Evolutionary conservation across 2,797 vertebrate species (phyloP).

Genomic region (Lepus oiostolus): DNA sequence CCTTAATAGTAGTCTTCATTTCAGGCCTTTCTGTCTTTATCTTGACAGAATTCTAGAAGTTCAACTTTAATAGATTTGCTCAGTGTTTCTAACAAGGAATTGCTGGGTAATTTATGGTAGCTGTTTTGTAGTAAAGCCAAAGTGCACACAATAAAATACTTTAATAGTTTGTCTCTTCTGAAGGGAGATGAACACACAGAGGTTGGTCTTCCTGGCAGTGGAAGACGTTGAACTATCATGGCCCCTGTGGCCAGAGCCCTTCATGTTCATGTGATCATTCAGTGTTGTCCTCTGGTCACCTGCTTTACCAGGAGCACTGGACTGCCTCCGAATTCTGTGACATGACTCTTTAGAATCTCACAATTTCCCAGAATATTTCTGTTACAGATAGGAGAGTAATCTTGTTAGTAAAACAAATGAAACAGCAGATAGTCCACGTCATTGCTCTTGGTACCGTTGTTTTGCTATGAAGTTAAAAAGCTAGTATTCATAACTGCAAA

Average conservation of each 20-base stretch:
- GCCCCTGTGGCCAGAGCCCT: neutral
- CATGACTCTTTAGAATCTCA: neutral
- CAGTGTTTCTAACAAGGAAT: conserved; percentile 15
- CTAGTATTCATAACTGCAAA: neutral
- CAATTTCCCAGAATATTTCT: neutral
- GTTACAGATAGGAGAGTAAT: neutral
- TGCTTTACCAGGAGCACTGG: neutral
- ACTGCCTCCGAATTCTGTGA: neutral
- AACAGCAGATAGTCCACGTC: neutral
- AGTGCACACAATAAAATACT: neutral
- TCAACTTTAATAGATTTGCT: neutral
- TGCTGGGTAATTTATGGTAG: neutral
- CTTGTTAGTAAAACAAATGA: neutral
- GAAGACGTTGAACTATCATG: neutral
- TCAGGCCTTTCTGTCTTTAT: neutral
- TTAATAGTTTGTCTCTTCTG: neutral
- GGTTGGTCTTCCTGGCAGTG: neutral
- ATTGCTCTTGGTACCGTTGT: neutral
- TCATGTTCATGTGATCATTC: neutral
- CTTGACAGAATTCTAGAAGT: neutral
- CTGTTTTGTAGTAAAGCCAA: conserved; percentile 14
- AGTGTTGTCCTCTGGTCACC: neutral
- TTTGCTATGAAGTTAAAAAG: conserved; percentile 43
- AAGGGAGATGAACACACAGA: neutral
- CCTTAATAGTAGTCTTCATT: conserved; percentile 2